A percentile compares a stretch with the other conserved stretches of the same genome.
phyloP scores from a whole-genome alignment of 2,888 invertebrate genomes.

The Rosalia funebris region DNA sequence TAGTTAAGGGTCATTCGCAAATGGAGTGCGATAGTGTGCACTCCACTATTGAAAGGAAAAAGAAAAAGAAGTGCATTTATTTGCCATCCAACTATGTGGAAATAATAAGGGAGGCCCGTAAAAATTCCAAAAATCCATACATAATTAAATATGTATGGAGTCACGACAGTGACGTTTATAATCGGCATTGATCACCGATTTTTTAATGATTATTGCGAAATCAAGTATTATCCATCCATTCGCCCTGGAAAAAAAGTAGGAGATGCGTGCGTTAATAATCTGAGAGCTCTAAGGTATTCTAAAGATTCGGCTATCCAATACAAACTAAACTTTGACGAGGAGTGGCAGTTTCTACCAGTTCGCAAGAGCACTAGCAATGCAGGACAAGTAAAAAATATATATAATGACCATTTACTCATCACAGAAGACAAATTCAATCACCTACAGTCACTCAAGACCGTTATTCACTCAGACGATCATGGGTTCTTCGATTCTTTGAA shows the following conservation, averaged over 20 bases:
- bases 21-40: constrained; percentile 24
- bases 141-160: constrained; percentile 30
- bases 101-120: constrained; percentile 16
- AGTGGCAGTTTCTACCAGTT: constrained; percentile 33
- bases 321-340: constrained; percentile 37
- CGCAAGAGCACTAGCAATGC: too few relatives aligned
- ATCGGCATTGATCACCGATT: constrained; percentile 35
- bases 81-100: constrained; percentile 21
- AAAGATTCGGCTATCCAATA: constrained; percentile 26
- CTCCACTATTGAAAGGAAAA: constrained; percentile 13
- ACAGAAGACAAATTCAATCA: constrained; percentile 25
- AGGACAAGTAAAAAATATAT: constrained; percentile 26
- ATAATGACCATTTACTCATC: constrained; percentile 19
- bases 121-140: constrained; percentile 23
- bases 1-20: constrained; percentile 21
- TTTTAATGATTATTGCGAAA: constrained; percentile 26
- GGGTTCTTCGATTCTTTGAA: constrained; percentile 26
- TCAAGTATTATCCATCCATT: constrained; percentile 35
- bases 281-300: constrained; percentile 35
- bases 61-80: constrained; percentile 18
- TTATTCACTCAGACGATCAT: constrained; percentile 24
- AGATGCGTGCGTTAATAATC: constrained; percentile 33
- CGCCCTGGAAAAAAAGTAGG: constrained; percentile 35
- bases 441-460: constrained; percentile 21
- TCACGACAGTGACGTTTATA: too few relatives aligned